Percentiles rank a stretch among this genome's conserved stretches.
Evolutionary conservation across 1,140 invertebrate species (phyloP).

Genomic region (Eufriesea mexicana): DNA sequence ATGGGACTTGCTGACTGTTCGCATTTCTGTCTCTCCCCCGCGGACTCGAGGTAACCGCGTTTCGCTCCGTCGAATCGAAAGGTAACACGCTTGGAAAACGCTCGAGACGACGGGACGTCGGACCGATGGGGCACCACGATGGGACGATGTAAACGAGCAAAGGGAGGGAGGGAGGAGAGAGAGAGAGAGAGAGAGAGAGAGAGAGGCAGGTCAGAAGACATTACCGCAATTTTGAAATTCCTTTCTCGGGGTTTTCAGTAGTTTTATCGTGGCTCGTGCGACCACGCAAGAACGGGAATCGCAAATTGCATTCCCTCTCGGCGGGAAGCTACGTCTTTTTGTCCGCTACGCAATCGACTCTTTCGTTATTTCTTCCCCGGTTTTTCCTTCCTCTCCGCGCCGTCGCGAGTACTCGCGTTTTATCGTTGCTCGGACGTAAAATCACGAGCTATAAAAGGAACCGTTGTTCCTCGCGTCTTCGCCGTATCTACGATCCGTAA

Average conservation of each 20-base stretch:
- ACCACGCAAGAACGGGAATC: neutral
- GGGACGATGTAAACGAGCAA: too few species aligned
- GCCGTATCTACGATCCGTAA: neutral
- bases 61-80: constrained; percentile 39
- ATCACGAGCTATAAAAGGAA: too few species aligned
- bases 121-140: neutral
- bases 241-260: constrained; percentile 2
- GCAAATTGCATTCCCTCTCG: constrained; percentile 18
- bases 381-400: too few species aligned
- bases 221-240: constrained; percentile 33
- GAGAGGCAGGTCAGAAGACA: neutral
- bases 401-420: too few species aligned
- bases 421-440: neutral
- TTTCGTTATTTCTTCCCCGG: neutral
- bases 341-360: too few species aligned
- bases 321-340: constrained; percentile 4
- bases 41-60: constrained; percentile 13
- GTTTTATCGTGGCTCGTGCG: neutral
- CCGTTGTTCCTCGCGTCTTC: too few species aligned
- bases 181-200: too few species aligned
- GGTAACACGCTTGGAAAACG: constrained; percentile 43
- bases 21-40: constrained; percentile 39
- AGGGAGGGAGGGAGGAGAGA: neutral
- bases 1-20: constrained; percentile 49
- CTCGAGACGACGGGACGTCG: too few species aligned